A percentile compares a stretch with the other conserved stretches of the same genome.
Evolutionary conservation across 2,113 vertebrate genomes (phyloP).

Genomic region (western clawed frog (Xenopus tropicalis)): UCB_Xtro_10.0 CM004450.2:101092001-101092500

Average conservation of each 20-base stretch:
- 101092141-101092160: not conserved
- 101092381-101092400: no score
- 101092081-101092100: not conserved
- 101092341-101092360: no score
- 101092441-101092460: no score
- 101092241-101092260: conserved; percentile 54
- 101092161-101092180: not conserved
- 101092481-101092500: no score
- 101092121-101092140: not conserved
- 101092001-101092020: no score
- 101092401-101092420: no score
- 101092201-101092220: conserved; percentile 35
- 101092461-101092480: no score
- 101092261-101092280: conserved; percentile 51
- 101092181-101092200: no score
- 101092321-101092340: no score
- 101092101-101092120: not conserved
- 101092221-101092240: conserved; percentile 50
- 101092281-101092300: conserved; percentile 50
- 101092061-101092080: not conserved
- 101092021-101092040: no score
- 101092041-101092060: not conserved
- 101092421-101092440: no score
- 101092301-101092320: conserved; percentile 49
- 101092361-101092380: no score